Conservation (phyloP, 2,113 vertebrate genomes). For the Paraplagusia blochii region DNA sequence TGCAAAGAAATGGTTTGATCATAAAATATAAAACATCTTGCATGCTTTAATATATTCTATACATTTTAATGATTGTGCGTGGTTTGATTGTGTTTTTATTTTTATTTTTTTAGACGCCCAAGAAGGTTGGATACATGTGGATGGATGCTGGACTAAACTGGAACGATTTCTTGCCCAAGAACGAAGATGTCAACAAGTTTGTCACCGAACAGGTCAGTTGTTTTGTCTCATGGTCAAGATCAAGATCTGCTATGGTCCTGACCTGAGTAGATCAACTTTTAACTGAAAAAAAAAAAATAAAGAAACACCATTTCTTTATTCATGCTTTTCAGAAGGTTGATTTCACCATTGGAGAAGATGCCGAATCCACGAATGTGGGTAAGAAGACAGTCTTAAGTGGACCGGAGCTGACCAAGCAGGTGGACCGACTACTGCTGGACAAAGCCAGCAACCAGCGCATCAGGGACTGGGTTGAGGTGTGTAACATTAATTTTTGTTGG, state of each 20-base stretch:
- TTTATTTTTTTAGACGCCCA: constrained; percentile 79
- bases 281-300: no score
- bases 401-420: constrained; percentile 82
- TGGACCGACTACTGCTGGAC: constrained; percentile 87
- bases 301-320: no score
- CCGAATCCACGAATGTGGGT: constrained; percentile 69
- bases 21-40: not conserved
- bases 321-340: constrained; percentile 81
- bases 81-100: no score
- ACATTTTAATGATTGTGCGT: not conserved
- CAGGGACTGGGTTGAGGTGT: constrained; percentile 91
- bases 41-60: not conserved
- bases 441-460: constrained; percentile 87
- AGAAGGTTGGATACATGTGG: constrained; percentile 88
- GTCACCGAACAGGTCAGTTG: constrained; percentile 84
- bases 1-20: constrained; percentile 87
- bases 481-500: not conserved
- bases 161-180: constrained; percentile 89
- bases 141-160: constrained; percentile 86
- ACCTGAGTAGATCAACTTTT: no score
- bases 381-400: constrained; percentile 76
- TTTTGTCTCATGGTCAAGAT: no score
- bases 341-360: constrained; percentile 83
- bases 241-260: no score
- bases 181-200: constrained; percentile 89